Percentiles rank a stretch among this genome's conserved stretches.
phyloP scores from a whole-genome alignment of 2,888 invertebrate species.

The Cinara cedri region DNA sequence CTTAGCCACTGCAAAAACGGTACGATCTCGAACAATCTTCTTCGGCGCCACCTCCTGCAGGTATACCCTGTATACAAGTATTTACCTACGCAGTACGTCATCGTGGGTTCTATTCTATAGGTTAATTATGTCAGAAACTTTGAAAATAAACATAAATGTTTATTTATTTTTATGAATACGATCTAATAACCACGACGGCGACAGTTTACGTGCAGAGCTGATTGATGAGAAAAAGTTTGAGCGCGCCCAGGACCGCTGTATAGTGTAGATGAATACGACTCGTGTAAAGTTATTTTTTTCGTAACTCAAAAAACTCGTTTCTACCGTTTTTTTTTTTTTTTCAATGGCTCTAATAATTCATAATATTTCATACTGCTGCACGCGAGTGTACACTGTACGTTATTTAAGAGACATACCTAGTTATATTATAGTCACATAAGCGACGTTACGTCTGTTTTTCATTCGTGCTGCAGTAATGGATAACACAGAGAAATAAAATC shows the following conservation, averaged over 20 bases:
- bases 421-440: no score
- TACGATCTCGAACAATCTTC: no score
- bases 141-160: neutral
- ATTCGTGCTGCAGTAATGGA: no score
- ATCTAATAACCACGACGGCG: neutral
- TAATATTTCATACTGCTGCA: no score
- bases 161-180: neutral
- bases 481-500: no score
- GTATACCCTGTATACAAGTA: neutral
- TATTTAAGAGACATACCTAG: no score
- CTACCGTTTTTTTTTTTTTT: no score
- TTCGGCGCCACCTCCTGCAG: no score
- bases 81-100: neutral
- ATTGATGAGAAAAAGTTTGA: constrained; percentile 39
- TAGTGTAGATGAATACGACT: neutral
- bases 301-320: neutral
- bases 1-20: no score
- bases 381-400: no score
- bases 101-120: neutral
- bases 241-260: neutral
- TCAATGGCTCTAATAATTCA: constrained; percentile 12
- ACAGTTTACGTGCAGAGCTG: constrained; percentile 7
- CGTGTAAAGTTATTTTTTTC: constrained; percentile 11
- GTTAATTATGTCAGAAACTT: constrained; percentile 5
- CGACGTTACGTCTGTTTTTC: no score